A percentile compares a stretch with the other conserved stretches of the same genome.
Evolutionary conservation across 2,888 invertebrate species (phyloP).

Genomic region (Mimumesa dahlbomi): DNA sequence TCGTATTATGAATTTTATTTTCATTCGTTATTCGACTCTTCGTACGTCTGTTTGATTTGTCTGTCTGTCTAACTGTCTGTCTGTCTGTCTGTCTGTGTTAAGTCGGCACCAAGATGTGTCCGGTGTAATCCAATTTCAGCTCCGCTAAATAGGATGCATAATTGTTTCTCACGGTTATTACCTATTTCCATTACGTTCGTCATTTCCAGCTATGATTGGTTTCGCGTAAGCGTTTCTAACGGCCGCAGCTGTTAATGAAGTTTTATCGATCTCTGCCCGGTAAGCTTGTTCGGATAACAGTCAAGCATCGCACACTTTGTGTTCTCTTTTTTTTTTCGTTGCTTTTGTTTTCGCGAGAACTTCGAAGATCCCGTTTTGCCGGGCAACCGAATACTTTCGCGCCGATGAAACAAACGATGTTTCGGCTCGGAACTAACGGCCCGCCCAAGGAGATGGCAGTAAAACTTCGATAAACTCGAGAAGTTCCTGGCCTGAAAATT

Average conservation of each 20-base stretch:
- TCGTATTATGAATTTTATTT: too few relatives aligned
- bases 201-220: conserved; percentile 44
- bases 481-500: conserved; percentile 58
- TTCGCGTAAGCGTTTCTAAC: conserved; percentile 21
- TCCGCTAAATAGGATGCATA: conserved; percentile 30
- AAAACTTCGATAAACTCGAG: conserved; percentile 53
- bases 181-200: conserved; percentile 51
- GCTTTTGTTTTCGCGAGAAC: conserved; percentile 5
- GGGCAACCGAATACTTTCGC: conserved; percentile 30
- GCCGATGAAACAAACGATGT: conserved; percentile 24
- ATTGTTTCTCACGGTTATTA: conserved; percentile 40
- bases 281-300: background rate
- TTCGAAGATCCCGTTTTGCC: background rate
- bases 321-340: background rate
- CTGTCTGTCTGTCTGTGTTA: too few relatives aligned
- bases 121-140: conserved; percentile 23
- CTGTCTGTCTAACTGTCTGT: too few relatives aligned
- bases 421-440: conserved; percentile 19
- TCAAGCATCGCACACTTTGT: background rate
- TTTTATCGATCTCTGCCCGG: conserved; percentile 38
- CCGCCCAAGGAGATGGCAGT: conserved; percentile 29
- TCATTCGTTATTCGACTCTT: too few relatives aligned
- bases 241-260: conserved; percentile 36
- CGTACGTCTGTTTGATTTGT: too few relatives aligned
- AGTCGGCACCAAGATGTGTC: conserved; percentile 15